A percentile compares a stretch with the other conserved stretches of the same genome.
Conservation (phyloP, 2,888 invertebrate species). For the Eristalinus sepulchralis region DNA sequence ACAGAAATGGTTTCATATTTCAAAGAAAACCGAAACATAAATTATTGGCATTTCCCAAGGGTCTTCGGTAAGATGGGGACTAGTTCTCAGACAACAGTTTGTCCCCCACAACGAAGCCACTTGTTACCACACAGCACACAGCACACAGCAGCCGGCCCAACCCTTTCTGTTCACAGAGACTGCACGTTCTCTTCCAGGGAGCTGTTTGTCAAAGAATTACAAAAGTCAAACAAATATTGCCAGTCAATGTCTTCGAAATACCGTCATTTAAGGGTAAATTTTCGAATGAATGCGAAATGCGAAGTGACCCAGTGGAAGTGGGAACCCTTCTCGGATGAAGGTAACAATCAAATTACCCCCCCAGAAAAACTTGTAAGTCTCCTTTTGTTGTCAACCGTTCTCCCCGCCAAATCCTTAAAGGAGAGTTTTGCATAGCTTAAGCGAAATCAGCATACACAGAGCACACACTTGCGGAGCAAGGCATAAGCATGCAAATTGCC, state of each 20-base stretch:
- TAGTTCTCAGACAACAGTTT: neutral
- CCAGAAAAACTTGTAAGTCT: conserved; percentile 11
- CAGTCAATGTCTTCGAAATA: neutral
- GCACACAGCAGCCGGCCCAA: neutral
- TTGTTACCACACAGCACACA: neutral
- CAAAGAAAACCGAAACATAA: neutral
- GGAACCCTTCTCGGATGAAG: neutral
- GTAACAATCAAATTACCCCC: conserved; percentile 12
- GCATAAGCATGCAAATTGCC: conserved; percentile 34
- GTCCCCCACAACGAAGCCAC: neutral
- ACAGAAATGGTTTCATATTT: neutral
- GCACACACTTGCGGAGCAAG: neutral
- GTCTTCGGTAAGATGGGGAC: neutral
- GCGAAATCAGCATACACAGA: neutral
- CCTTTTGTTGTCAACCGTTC: conserved; percentile 12
- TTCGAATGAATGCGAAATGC: neutral
- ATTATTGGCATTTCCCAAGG: neutral
- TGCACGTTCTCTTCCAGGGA: neutral
- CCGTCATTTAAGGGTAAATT: neutral
- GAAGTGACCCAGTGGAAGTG: neutral
- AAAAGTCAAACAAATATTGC: neutral
- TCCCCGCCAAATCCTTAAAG: conserved; percentile 6
- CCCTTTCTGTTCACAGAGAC: neutral
- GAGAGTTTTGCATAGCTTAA: neutral
- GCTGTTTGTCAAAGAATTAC: neutral